These are phyloP conservation scores for Dicrurus megarhynchus DNA, from an alignment of 2,113 vertebrate genomes.

Conservation along the genomic window DNA sequence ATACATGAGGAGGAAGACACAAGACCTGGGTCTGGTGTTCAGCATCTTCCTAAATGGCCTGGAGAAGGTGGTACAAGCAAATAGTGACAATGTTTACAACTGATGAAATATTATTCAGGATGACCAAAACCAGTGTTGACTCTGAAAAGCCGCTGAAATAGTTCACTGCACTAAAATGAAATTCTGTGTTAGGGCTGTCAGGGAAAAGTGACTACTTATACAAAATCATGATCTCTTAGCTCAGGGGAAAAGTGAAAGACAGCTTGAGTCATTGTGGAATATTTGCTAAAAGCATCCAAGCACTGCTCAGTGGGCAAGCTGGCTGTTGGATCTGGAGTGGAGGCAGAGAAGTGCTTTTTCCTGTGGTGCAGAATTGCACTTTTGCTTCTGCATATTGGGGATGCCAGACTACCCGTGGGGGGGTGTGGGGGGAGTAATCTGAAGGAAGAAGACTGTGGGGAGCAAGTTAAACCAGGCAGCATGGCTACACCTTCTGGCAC, in stretches of 20 bases:
- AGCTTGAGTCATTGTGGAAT: neutral
- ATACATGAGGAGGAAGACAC: neutral
- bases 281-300: neutral
- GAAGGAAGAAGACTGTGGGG: neutral
- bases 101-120: neutral
- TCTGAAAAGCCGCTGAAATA: neutral
- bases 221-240: neutral
- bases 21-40: neutral
- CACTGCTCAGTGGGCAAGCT: neutral
- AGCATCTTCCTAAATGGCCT: neutral
- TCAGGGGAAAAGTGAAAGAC: neutral
- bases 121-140: neutral
- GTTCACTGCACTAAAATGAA: neutral
- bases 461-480: rapidly evolving
- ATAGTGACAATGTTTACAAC: neutral
- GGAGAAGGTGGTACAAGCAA: neutral
- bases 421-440: rapidly evolving
- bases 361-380: neutral
- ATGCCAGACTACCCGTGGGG: neutral
- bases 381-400: neutral
- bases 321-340: neutral
- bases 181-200: neutral
- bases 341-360: neutral
- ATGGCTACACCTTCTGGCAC: neutral
- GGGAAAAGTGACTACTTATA: neutral